Base-by-base conservation (phyloP, 2,888 invertebrate genomes). In the Oscheius onirici region DNA sequence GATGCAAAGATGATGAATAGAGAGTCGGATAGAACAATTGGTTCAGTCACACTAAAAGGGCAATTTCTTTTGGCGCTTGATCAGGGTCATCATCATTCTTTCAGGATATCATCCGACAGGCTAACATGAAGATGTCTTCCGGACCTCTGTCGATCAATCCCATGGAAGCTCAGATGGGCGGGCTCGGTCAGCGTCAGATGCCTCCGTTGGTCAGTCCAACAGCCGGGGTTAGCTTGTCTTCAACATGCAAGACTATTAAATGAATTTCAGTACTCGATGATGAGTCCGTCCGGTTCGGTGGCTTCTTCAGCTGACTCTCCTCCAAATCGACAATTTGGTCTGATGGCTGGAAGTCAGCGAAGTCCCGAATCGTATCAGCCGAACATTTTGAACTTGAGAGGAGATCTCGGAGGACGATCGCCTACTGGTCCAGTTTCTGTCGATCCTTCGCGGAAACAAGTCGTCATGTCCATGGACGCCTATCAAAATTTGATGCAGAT, bases 361-460 rank as follows among this genome's bases (percentile, higher is more conserved):
- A 77, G 75, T 72, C 79, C 77, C 46, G 79, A 79, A 22, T 72
- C 73, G 79, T 80, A 80, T 44, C 79, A 82, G 70, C 75, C 80
- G 26, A 78, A 80, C 68, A 76, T 82, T 13, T 44, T 76, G 60
- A 75, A 80, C 72, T 44, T 76, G 40, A 34, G 55, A 13, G 52
- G 41, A 2, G 69, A 41, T 24, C n/a, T 69, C 20, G 60, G 41
- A 20, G 24, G 13, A 3, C 43, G 26, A n/a, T 43, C 28, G 15
- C 69, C 52, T 6, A 34, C 51, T n/a, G 26, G 26, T 6, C 51
- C 51, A 17, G 60, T 63, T n/a, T 24, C 63, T 20, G 66, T 69
- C 26, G 69, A 41, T 34, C 60, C 54, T 11, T 40, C 54, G 22
- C 58, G 40, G 26, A 51, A 52, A 46, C 69, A 60, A 34, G 60